Conservation (phyloP, 2,113 vertebrate genomes). For the Eublepharis macularius region DNA sequence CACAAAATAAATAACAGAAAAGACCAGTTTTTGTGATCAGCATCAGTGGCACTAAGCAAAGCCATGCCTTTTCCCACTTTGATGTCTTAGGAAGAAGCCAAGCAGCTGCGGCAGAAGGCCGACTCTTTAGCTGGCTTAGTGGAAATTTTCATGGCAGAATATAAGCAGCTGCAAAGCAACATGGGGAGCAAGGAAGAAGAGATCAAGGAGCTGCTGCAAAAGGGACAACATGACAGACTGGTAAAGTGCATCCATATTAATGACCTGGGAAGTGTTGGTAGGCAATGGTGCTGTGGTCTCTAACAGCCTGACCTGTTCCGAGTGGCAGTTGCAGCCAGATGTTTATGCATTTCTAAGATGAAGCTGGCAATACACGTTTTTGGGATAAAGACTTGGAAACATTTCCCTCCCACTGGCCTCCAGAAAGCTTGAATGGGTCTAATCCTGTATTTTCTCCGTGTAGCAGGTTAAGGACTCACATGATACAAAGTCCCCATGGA, state of each 20-base stretch:
- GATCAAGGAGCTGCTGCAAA: slow-evolving; percentile 61
- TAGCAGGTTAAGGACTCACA: no score
- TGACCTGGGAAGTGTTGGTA: background rate
- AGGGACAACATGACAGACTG: slow-evolving; percentile 61
- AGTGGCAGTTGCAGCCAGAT: background rate
- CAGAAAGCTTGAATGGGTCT: no score
- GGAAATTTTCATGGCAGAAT: slow-evolving; percentile 57
- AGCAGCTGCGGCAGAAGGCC: slow-evolving; percentile 59
- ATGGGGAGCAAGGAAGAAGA: slow-evolving; percentile 69
- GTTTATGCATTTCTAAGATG: background rate
- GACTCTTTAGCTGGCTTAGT: slow-evolving; percentile 58
- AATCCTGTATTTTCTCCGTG: no score
- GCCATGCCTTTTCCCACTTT: background rate
- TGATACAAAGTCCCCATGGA: no score
- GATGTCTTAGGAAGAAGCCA: slow-evolving; percentile 64
- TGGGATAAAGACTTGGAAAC: background rate
- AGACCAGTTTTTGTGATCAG: background rate
- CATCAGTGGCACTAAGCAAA: background rate
- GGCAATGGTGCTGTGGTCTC: no score
- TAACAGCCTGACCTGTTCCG: background rate
- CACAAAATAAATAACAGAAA: no score
- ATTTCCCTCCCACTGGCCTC: background rate
- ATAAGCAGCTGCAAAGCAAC: slow-evolving; percentile 58
- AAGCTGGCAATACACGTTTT: background rate
- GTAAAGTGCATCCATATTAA: slow-evolving; percentile 56